These are phyloP conservation scores for Cyrtorhinus lividipennis DNA, from an alignment of 1,140 invertebrate genomes.

Conservation along the genomic window DNA sequence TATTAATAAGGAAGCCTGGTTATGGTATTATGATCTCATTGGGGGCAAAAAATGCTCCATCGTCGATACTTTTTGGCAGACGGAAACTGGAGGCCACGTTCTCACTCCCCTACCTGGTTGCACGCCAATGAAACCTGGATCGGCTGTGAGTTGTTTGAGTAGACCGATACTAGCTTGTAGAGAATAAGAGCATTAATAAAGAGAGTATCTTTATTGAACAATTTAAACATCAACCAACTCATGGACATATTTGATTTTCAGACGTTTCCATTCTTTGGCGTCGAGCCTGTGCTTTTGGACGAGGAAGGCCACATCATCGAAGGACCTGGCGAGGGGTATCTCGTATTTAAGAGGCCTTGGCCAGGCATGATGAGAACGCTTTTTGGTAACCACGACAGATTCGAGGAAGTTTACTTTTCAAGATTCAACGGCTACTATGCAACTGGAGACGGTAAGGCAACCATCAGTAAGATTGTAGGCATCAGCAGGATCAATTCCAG, in stretches of 20 bases:
- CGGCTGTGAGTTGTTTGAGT: conserved; percentile 87
- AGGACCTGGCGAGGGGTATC: conserved; percentile 81
- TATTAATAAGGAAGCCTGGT: conserved; percentile 95
- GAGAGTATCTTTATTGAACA: no score
- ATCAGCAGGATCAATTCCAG: not conserved
- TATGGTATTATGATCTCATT: conserved; percentile 86
- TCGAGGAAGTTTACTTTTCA: conserved; percentile 87
- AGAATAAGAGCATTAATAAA: no score
- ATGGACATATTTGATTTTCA: no score
- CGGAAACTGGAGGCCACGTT: conserved; percentile 92
- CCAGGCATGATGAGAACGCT: conserved; percentile 93
- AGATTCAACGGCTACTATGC: conserved; percentile 93
- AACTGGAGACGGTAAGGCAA: conserved; percentile 90
- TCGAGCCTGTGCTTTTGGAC: conserved; percentile 72
- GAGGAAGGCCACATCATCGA: conserved; percentile 75
- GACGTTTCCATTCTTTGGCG: conserved; percentile 95
- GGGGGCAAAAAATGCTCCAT: conserved; percentile 73
- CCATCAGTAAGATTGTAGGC: no score
- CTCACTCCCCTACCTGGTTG: conserved; percentile 88
- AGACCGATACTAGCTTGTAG: no score
- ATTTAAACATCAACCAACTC: no score
- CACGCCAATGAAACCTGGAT: conserved; percentile 91
- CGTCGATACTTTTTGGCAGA: conserved; percentile 98
- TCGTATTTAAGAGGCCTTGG: conserved; percentile 89
- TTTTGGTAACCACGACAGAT: conserved; percentile 82